Conservation (phyloP, 2,888 invertebrate species). For the Lasioglossum figueresi region DNA sequence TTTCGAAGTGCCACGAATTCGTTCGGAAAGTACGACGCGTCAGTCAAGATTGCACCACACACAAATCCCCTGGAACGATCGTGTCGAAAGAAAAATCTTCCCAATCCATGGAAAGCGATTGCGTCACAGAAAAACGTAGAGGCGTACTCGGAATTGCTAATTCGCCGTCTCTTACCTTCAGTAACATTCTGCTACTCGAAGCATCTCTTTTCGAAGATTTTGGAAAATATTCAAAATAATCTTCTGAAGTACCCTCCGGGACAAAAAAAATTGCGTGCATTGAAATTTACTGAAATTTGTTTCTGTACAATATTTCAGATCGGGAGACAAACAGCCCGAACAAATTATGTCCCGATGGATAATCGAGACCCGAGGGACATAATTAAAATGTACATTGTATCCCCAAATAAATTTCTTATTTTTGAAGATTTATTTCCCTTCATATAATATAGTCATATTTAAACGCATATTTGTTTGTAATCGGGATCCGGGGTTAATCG, state of each 20-base stretch:
- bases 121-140: conserved; percentile 35
- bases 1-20: conserved; percentile 24
- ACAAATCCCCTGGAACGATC: conserved; percentile 28
- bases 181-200: neutral
- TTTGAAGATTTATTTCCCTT: too few species aligned
- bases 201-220: neutral
- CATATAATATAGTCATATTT: too few species aligned
- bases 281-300: too few species aligned
- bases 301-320: neutral
- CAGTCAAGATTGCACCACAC: conserved; percentile 19
- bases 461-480: too few species aligned
- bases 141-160: conserved; percentile 42
- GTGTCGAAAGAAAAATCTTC: conserved; percentile 26
- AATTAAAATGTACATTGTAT: too few species aligned
- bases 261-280: too few species aligned
- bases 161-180: conserved; percentile 31
- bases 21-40: conserved; percentile 24
- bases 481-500: too few species aligned
- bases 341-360: too few species aligned
- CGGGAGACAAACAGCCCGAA: too few species aligned
- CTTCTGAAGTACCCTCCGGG: neutral
- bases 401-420: too few species aligned
- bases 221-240: neutral
- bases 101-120: conserved; percentile 43
- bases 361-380: too few species aligned